Conservation (phyloP, 2,888 invertebrate genomes). For the Ethmia dodecea region DNA sequence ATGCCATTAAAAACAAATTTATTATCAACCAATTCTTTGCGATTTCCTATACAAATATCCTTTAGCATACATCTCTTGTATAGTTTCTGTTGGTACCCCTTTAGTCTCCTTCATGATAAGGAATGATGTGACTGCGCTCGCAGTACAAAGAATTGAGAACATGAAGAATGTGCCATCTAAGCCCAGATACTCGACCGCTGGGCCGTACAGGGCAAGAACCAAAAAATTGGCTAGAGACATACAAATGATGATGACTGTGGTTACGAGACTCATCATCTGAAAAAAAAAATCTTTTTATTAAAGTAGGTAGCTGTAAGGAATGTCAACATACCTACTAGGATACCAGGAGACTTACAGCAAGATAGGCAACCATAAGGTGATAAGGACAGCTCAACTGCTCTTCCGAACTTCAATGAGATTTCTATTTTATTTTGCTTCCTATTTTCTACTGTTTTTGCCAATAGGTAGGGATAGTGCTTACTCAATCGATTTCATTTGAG, state of each 20-base stretch:
- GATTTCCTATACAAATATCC: slow-evolving; percentile 27
- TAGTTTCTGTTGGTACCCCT: slow-evolving; percentile 33
- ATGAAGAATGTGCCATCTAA: slow-evolving; percentile 43
- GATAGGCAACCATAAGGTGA: not conserved
- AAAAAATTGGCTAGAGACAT: slow-evolving; percentile 29
- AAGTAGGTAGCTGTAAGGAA: not conserved
- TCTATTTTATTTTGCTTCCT: not conserved
- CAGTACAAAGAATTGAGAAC: slow-evolving; percentile 31
- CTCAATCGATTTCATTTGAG: no score
- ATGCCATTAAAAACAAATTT: no score
- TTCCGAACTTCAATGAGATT: not conserved
- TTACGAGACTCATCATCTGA: slow-evolving; percentile 33
- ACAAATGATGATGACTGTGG: slow-evolving; percentile 18
- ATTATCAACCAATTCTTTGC: no score
- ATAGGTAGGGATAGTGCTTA: no score
- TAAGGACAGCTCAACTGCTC: not conserved
- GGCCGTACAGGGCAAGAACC: slow-evolving; percentile 25
- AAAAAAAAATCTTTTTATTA: slow-evolving; percentile 7
- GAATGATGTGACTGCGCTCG: not conserved
- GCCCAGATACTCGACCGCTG: slow-evolving; percentile 26
- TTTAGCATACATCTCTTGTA: slow-evolving; percentile 31
- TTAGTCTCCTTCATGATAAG: slow-evolving; percentile 37
- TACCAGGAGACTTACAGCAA: not conserved
- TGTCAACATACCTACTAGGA: not conserved
- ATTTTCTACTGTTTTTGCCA: not conserved